These are phyloP conservation scores for Sorex fumeus DNA, from an alignment of 2,113 vertebrate species.

Conservation along the genomic window DNA sequence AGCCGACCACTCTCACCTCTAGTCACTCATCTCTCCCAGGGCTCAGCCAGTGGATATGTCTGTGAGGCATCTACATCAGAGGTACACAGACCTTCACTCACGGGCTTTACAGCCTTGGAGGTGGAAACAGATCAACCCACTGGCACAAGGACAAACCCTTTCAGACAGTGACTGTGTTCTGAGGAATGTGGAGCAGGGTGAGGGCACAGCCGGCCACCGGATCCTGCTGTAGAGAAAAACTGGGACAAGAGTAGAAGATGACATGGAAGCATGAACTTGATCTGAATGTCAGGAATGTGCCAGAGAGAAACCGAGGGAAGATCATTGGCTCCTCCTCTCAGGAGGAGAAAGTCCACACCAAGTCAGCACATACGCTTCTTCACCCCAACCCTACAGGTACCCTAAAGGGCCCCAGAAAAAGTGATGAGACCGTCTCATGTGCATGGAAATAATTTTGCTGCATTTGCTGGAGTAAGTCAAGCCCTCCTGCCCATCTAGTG, in stretches of 20 bases:
- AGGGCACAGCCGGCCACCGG: not conserved
- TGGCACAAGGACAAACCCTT: not conserved
- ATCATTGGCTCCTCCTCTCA: not conserved
- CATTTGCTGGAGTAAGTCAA: not conserved
- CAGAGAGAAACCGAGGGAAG: too few species aligned
- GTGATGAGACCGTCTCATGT: not conserved
- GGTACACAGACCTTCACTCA: rapidly evolving
- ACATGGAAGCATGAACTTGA: too few species aligned
- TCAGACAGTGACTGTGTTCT: conserved; percentile 15
- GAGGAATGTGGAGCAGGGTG: not conserved
- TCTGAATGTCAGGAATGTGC: too few species aligned
- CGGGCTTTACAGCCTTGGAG: not conserved
- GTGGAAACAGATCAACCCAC: not conserved
- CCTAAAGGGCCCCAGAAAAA: not conserved
- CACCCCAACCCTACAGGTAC: not conserved
- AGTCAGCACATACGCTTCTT: not conserved
- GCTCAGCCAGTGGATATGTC: not conserved
- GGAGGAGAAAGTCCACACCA: too few species aligned
- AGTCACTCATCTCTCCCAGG: not conserved
- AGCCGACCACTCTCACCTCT: rapidly evolving
- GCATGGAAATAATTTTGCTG: not conserved
- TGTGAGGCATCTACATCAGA: not conserved
- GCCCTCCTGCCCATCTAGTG: not conserved
- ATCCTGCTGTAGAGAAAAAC: too few species aligned
- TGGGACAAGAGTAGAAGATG: too few species aligned